Base-by-base conservation (phyloP, 2,888 invertebrate genomes). In the Campopleginae sp. region DNA sequence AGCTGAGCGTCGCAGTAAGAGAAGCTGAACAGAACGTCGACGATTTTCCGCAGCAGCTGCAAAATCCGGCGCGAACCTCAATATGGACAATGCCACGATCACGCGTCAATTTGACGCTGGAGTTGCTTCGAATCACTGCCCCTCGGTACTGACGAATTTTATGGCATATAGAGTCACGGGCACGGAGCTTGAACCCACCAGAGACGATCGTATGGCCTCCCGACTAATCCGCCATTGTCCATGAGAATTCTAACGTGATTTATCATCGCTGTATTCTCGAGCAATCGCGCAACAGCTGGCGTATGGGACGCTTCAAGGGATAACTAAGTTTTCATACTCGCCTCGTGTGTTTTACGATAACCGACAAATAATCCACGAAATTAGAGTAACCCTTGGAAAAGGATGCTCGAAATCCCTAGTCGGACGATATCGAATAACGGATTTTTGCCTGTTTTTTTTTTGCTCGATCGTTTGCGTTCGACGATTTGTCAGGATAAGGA, bases 211-310 rank as follows among this genome's bases (percentile, higher is more conserved):
- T 61, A 65, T 58, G 85, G 79, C 83, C 80, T 78, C 87, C 42
- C 88, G 86, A 87, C 90, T 91, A 90, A 91, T 91, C 89, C 88
- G 61, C 86, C 87, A 90, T 91, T 90, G 90, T 90, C 83, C 80
- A 77, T 81, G 79, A 86, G 75, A 79, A 85, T 78, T 51, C 74
- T 72, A 86, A 90, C 81, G 87, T 86, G 88, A 90, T 89, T 88
- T 31, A 31, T 19, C 61, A 68, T 68, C 87, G 86, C 86, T 83
- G 86, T 85, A 88, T 88, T 71, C 74, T 63, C 54, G 65, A 58
- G 66, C 71, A 71, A 71, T 19, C 65, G 80, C 27, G 58, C 58
- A 72, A 75, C 82, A 75, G 76, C 48, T 51, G 80, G 51, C 14
- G 38, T 54, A 48, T 44, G 12, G 65, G 65, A 63, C 68, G 42